These are phyloP conservation scores for Pollachius pollachius DNA, from an alignment of 2,113 vertebrate genomes.

Conservation along the genomic window DNA sequence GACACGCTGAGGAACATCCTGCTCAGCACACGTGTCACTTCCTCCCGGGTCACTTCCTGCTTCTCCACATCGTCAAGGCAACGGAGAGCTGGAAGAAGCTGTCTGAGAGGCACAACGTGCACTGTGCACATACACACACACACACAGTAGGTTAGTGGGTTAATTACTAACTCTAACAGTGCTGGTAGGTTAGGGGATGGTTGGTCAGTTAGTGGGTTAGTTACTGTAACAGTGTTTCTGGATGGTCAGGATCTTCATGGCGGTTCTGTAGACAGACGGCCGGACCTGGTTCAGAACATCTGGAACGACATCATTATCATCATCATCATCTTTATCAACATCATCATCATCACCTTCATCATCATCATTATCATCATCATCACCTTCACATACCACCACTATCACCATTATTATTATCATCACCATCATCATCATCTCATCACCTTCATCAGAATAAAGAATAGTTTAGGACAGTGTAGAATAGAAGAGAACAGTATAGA, in stretches of 20 bases:
- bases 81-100: slow-evolving; percentile 58
- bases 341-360: no score
- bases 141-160: no score
- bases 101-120: slow-evolving; percentile 65
- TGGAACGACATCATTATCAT: slow-evolving; percentile 33
- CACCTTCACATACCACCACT: neutral
- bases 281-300: slow-evolving; percentile 67
- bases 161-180: neutral
- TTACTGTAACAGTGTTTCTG: slow-evolving; percentile 81
- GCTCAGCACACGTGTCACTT: slow-evolving; percentile 62
- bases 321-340: no score
- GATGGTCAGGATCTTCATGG: slow-evolving; percentile 77
- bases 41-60: slow-evolving; percentile 21
- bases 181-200: neutral
- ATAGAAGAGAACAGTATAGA: no score
- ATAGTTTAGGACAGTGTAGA: no score
- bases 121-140: slow-evolving; percentile 51
- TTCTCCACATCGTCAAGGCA: slow-evolving; percentile 7
- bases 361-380: no score
- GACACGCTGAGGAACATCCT: slow-evolving; percentile 69
- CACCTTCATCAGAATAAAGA: slow-evolving; percentile 12
- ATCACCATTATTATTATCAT: neutral
- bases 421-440: neutral
- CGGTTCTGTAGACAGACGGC: slow-evolving; percentile 75
- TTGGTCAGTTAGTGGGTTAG: neutral